These are phyloP conservation scores for Aphidius gifuensis DNA, from an alignment of 1,140 invertebrate species.

Conservation along the genomic window DNA sequence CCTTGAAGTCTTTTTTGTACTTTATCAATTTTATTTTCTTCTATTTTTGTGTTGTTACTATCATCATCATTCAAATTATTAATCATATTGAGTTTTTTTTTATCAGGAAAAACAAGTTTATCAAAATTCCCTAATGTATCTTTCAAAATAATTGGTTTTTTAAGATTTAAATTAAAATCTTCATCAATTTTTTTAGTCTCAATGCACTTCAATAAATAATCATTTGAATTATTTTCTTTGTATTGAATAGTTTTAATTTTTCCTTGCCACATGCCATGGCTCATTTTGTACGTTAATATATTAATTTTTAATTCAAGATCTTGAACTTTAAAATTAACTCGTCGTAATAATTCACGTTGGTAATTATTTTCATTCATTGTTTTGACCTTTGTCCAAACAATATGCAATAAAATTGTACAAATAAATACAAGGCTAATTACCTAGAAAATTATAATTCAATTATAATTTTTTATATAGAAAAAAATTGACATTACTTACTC, in stretches of 20 bases:
- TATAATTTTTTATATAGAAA: neutral
- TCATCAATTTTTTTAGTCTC: no score
- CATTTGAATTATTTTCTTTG: no score
- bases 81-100: neutral
- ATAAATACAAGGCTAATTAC: constrained; percentile 28
- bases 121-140: no score
- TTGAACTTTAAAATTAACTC: constrained; percentile 37
- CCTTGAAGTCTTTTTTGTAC: no score
- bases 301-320: constrained; percentile 45
- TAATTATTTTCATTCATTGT: constrained; percentile 15
- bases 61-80: neutral
- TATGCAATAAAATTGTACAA: constrained; percentile 30
- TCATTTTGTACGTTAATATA: constrained; percentile 44
- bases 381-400: constrained; percentile 29
- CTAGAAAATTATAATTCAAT: constrained; percentile 26
- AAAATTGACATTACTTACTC: constrained; percentile 27
- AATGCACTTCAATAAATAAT: no score
- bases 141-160: no score
- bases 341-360: constrained; percentile 29
- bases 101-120: no score
- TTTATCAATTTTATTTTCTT: neutral
- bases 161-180: no score
- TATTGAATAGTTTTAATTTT: no score
- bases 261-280: constrained; percentile 42
- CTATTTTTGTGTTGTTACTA: neutral